These are phyloP conservation scores for Pandemis corylana DNA, from an alignment of 2,888 invertebrate genomes.

Conservation along the genomic window DNA sequence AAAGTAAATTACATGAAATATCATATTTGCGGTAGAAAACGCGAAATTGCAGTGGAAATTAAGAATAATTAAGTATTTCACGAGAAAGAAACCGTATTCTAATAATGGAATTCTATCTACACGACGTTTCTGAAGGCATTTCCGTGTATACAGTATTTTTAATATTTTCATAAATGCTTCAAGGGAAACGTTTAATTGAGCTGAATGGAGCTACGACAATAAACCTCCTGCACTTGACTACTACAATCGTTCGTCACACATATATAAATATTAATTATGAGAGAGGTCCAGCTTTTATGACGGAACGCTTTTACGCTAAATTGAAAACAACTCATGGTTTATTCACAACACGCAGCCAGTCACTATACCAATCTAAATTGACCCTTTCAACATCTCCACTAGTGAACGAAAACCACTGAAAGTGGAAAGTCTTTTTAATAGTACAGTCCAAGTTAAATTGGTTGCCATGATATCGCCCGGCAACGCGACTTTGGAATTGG, in stretches of 20 bases:
- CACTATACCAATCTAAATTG: slow-evolving; percentile 61
- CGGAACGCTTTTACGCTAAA: slow-evolving; percentile 81
- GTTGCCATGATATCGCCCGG: slow-evolving; percentile 46
- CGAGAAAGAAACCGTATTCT: not conserved
- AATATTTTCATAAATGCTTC: slow-evolving; percentile 3
- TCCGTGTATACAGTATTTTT: not conserved
- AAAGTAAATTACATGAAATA: too few relatives aligned
- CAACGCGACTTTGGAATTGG: slow-evolving; percentile 39
- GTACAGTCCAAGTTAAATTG: slow-evolving; percentile 53
- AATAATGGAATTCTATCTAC: not conserved
- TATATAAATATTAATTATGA: slow-evolving; percentile 77
- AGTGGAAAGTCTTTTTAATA: slow-evolving; percentile 48
- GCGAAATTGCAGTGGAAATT: too few relatives aligned
- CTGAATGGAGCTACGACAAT: slow-evolving; percentile 22
- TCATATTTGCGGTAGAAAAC: too few relatives aligned
- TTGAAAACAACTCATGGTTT: slow-evolving; percentile 84
- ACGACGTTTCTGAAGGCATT: not conserved
- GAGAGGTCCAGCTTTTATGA: slow-evolving; percentile 73
- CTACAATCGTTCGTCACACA: slow-evolving; percentile 58
- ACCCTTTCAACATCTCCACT: slow-evolving; percentile 59
- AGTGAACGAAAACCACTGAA: slow-evolving; percentile 39
- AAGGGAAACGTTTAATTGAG: slow-evolving; percentile 6
- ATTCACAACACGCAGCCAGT: slow-evolving; percentile 73
- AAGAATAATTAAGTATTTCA: too few relatives aligned
- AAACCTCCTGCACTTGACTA: slow-evolving; percentile 29